Percentiles rank a stretch among this genome's conserved stretches.
Conservation (phyloP, 2,888 invertebrate genomes). For the Anthrax anthrax region DNA sequence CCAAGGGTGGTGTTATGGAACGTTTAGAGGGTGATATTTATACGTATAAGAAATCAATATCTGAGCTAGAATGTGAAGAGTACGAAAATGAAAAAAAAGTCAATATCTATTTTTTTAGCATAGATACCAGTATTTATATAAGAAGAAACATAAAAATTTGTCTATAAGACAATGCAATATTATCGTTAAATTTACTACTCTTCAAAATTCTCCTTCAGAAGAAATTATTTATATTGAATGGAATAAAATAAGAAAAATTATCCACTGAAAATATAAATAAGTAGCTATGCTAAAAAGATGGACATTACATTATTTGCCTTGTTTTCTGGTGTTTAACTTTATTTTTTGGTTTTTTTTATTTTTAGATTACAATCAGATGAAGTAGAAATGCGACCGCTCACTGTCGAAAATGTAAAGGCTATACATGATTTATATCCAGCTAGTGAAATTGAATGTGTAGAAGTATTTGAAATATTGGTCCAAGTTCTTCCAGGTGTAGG, state of each 20-base stretch:
- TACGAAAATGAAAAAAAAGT: constrained; percentile 29
- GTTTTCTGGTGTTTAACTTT: no score
- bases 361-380: constrained; percentile 41
- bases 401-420: constrained; percentile 62
- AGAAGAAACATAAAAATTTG: no score
- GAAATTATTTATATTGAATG: not conserved
- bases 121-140: no score
- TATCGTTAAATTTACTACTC: no score
- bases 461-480: constrained; percentile 67
- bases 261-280: no score
- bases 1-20: constrained; percentile 46
- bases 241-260: not conserved
- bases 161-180: no score
- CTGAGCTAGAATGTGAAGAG: constrained; percentile 44
- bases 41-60: constrained; percentile 50
- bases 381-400: constrained; percentile 61
- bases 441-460: constrained; percentile 74
- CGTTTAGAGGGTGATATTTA: constrained; percentile 70
- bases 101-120: no score
- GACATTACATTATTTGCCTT: no score
- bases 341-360: no score
- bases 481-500: constrained; percentile 67
- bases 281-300: no score
- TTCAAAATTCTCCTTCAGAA: no score
- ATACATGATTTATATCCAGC: constrained; percentile 79